Evolutionary conservation across 2,113 vertebrate genomes (phyloP).

Genomic region (Rhynchomys soricoides): DNA sequence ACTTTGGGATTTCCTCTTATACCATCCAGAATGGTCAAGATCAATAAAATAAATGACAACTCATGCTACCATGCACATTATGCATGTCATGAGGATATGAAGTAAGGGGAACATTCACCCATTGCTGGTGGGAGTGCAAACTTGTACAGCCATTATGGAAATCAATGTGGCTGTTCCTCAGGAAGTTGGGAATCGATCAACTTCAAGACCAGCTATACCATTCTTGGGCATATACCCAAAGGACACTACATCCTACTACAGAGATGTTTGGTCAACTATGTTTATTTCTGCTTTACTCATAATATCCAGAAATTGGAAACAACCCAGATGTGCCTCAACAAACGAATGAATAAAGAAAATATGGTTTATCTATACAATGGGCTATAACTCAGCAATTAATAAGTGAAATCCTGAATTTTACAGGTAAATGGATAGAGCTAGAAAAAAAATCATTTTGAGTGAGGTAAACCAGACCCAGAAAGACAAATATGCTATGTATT

Average conservation of each 20-base stretch:
- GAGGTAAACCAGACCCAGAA: background rate
- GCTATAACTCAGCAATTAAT: background rate
- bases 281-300: background rate
- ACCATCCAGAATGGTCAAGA: background rate
- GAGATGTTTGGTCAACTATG: background rate
- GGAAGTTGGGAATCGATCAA: background rate
- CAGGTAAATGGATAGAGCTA: background rate
- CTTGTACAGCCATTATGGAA: background rate
- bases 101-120: background rate
- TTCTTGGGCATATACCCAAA: background rate
- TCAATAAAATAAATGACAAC: background rate
- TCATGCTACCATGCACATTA: background rate
- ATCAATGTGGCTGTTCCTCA: background rate
- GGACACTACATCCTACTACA: background rate
- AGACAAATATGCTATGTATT: background rate
- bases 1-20: background rate
- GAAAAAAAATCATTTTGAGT: background rate
- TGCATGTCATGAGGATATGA: background rate
- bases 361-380: background rate
- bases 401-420: background rate
- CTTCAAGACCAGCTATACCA: background rate
- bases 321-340: background rate
- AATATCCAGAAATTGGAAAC: background rate
- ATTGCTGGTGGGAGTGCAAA: background rate
- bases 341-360: background rate